Evolutionary conservation across 1,140 invertebrate genomes (phyloP).

Genomic region (Drosophila melanica): DNA sequence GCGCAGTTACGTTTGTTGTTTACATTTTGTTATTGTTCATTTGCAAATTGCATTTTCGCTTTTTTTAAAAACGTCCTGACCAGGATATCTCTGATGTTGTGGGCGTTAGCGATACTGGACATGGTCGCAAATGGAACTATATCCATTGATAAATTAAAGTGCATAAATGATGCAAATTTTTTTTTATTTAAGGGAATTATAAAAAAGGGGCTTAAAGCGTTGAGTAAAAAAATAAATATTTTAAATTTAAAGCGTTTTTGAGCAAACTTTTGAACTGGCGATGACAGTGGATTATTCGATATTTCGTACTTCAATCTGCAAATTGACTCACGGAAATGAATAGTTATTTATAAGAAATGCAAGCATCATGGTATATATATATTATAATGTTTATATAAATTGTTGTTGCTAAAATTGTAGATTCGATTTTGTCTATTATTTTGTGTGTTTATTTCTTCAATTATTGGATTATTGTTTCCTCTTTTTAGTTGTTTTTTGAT

Average conservation of each 20-base stretch:
- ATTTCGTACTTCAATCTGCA: no score
- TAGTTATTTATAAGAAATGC: no score
- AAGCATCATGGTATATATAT: not conserved
- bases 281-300: no score
- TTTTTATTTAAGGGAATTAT: not conserved
- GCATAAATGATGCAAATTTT: not conserved
- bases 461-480: not conserved
- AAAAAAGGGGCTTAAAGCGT: not conserved
- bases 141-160: not conserved
- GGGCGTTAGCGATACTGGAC: slow-evolving; percentile 2
- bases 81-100: slow-evolving; percentile 2
- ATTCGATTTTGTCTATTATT: not conserved
- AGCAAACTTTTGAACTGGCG: no score
- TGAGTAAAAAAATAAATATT: no score
- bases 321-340: no score
- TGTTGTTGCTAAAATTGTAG: no score
- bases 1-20: slow-evolving; percentile 44
- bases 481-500: not conserved
- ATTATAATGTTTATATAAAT: no score
- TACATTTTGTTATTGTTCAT: slow-evolving; percentile 65
- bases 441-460: not conserved
- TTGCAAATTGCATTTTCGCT: slow-evolving; percentile 73
- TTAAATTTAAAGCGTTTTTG: no score
- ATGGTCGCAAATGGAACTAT: slow-evolving; percentile 6
- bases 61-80: slow-evolving; percentile 35